Percentiles rank a stretch among this genome's conserved stretches.
Conservation (phyloP, 2,888 invertebrate species). For the Himalopsyche kuldschensis region DNA sequence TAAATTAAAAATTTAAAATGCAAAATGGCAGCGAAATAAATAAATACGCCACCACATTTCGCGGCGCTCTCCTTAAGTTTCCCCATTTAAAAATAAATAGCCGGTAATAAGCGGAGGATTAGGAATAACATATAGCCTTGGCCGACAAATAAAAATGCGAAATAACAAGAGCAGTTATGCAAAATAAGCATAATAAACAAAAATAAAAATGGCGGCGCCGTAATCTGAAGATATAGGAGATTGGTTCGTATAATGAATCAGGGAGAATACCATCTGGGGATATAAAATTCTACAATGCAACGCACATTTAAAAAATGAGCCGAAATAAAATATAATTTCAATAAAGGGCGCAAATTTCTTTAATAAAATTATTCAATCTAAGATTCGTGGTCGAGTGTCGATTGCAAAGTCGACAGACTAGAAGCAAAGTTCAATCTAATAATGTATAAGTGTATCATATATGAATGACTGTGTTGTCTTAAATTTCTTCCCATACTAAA, state of each 20-base stretch:
- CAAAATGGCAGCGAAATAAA: slow-evolving; percentile 34
- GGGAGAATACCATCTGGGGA: neutral
- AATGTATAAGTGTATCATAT: too few relatives aligned
- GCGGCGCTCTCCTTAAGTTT: slow-evolving; percentile 18
- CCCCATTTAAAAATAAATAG: slow-evolving; percentile 35
- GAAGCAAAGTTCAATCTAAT: too few relatives aligned
- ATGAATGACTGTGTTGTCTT: too few relatives aligned
- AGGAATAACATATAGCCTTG: slow-evolving; percentile 34
- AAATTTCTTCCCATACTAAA: too few relatives aligned
- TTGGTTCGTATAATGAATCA: neutral
- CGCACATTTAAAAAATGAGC: neutral
- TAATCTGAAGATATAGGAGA: neutral
- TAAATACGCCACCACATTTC: slow-evolving; percentile 19
- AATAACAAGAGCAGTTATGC: slow-evolving; percentile 37
- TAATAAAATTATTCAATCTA: too few relatives aligned
- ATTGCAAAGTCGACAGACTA: too few relatives aligned
- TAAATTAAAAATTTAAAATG: slow-evolving; percentile 38
- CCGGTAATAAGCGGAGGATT: slow-evolving; percentile 36
- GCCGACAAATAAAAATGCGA: slow-evolving; percentile 15
- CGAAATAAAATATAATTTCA: too few relatives aligned
- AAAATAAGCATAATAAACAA: slow-evolving; percentile 28
- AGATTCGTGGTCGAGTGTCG: too few relatives aligned
- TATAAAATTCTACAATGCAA: neutral
- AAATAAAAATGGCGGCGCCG: slow-evolving; percentile 12
- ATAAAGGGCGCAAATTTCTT: too few relatives aligned